Evolutionary conservation across 2,797 vertebrate species (phyloP), one percentile per base, ranked within the genome.

Genomic region (Scomberomorus guttatus): DNA sequence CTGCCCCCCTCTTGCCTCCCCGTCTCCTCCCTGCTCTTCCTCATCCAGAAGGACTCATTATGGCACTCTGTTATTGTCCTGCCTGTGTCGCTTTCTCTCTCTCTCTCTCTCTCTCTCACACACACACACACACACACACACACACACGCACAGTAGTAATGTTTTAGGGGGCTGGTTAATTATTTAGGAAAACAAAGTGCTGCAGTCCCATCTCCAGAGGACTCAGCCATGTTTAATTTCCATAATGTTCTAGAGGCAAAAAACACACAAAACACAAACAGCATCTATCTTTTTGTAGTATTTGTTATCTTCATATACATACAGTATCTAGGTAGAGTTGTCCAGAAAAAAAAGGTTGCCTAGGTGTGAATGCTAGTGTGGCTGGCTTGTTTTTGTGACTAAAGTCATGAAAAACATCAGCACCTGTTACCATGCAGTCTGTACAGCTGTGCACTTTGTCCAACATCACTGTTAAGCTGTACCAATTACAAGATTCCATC

Each of bases 181-280:
- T 77, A 85, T 82, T 82, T 72, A 82, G 55, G 63, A 66, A 79
- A 65, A 79, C 83, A 82, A 79, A 82, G 32, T 80, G 42, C 60
- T 70, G 42, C 72, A 68, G 54, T 68, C 18, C 25, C 29, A 18
- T 62, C 48, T 68, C 50, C 42, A 5, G 34, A 50, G 44, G 37
- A 54, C 29, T 14, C 54, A 48, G 27, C 17, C 57, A 46, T 61
- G 75, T 72, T 79, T 65, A 46, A 79, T 73, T 44, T 79, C 54
- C 32, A 55, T 60, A 61, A 63, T 59, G 32, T 77, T 52, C 52
- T 60, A 32, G 32, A 74, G 17, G 27, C 54, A 75, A 54, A 32
- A 75, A 37, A 20, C 32, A 50, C 39, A 39, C n/a, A 54, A 51
- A 20, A 50, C 15, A 56, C 39, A 69, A 44, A 60, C n/a, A 39